Conservation (phyloP, 2,888 invertebrate genomes). For the Thalpophila matura region DNA sequence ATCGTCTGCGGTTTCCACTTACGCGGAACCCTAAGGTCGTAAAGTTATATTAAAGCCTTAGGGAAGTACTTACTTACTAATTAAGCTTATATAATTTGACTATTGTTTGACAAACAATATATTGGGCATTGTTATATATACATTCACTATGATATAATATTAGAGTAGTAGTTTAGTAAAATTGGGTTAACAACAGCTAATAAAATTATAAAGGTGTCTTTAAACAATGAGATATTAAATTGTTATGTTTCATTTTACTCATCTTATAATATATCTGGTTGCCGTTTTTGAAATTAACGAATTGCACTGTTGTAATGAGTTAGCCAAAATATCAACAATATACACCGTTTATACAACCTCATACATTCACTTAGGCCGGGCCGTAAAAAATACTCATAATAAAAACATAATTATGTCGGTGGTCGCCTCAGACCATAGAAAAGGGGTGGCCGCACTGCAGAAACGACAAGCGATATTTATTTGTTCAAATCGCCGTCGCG, state of each 20-base stretch:
- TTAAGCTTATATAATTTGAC: conserved; percentile 34
- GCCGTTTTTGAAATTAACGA: too few species aligned
- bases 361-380: too few species aligned
- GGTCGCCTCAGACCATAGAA: too few species aligned
- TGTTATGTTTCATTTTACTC: neutral
- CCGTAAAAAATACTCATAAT: too few species aligned
- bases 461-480: too few species aligned
- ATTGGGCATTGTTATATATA: conserved; percentile 4
- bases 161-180: too few species aligned
- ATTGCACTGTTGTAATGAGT: neutral
- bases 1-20: neutral
- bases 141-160: conserved; percentile 2
- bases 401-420: too few species aligned
- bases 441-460: too few species aligned
- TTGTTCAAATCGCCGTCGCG: too few species aligned
- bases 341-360: too few species aligned
- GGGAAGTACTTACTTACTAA: conserved; percentile 25
- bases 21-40: neutral
- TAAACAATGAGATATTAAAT: neutral
- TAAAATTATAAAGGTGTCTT: neutral
- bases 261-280: too few species aligned
- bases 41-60: conserved; percentile 13
- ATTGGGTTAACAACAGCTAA: conserved; percentile 4
- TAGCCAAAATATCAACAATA: neutral
- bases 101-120: conserved; percentile 23